phyloP scores from a whole-genome alignment of 1,140 invertebrate species.

The Adoxophyes honmai region DNA sequence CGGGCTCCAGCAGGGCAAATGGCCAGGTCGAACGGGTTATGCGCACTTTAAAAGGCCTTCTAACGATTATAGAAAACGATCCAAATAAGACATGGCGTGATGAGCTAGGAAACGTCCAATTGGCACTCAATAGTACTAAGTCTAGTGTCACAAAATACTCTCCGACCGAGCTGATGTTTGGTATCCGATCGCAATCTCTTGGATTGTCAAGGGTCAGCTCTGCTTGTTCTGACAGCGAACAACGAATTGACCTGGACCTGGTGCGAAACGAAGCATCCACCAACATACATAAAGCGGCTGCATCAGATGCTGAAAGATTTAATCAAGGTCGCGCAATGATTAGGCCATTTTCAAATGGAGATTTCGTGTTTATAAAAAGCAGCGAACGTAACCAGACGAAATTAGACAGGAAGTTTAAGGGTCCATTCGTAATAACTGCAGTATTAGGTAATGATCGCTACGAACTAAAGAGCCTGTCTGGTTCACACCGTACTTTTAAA shows the following conservation, averaged over 20 bases:
- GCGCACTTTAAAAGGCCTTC: conserved; percentile 29
- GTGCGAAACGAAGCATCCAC: conserved; percentile 8
- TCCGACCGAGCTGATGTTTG: conserved; percentile 34
- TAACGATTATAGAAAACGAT: conserved; percentile 30
- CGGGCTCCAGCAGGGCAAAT: conserved; percentile 37
- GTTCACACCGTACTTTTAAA: conserved; percentile 18
- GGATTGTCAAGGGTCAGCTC: conserved; percentile 16
- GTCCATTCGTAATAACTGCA: not conserved
- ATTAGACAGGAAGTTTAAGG: not conserved
- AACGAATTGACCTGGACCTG: conserved; percentile 16
- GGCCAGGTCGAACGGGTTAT: conserved; percentile 36
- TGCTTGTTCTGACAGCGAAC: not conserved
- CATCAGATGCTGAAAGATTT: conserved; percentile 17
- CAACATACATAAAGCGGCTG: conserved; percentile 19
- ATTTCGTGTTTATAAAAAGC: conserved; percentile 20
- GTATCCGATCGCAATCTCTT: conserved; percentile 26
- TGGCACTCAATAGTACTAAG: conserved; percentile 35
- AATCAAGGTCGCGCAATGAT: conserved; percentile 17
- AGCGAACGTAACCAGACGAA: conserved; percentile 23
- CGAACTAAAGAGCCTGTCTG: conserved; percentile 19
- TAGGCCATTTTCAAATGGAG: conserved; percentile 15
- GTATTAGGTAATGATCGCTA: conserved; percentile 19
- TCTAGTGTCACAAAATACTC: conserved; percentile 31
- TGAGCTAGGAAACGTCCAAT: conserved; percentile 31
- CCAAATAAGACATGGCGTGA: conserved; percentile 33